Evolutionary conservation across 2,888 invertebrate genomes (phyloP).

Genomic region (Oscheius sp.): DNA sequence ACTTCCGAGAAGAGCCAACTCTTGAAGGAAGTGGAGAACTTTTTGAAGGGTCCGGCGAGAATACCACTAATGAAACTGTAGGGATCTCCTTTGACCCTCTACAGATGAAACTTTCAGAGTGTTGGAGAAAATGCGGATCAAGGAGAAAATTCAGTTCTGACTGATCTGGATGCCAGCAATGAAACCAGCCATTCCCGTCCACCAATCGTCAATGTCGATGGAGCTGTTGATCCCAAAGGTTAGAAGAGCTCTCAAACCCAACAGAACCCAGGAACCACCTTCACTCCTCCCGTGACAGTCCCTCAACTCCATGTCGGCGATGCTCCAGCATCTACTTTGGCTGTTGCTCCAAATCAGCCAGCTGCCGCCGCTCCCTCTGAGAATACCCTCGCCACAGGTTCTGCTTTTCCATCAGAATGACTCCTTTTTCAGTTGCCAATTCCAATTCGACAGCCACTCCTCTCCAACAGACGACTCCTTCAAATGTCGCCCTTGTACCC

Average conservation of each 20-base stretch:
- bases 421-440: no score
- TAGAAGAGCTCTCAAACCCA: background rate
- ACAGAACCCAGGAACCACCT: background rate
- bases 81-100: background rate
- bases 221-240: slow-evolving; percentile 14
- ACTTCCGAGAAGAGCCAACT: background rate
- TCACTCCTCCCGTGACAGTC: slow-evolving; percentile 12
- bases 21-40: slow-evolving; percentile 10
- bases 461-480: background rate
- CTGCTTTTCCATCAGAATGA: no score
- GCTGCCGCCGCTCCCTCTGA: no score
- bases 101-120: no score
- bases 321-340: background rate
- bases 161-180: background rate
- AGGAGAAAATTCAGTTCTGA: background rate
- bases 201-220: slow-evolving; percentile 16
- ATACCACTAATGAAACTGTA: background rate
- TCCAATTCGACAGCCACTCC: background rate
- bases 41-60: slow-evolving; percentile 12
- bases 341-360: no score
- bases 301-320: background rate
- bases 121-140: slow-evolving; percentile 14
- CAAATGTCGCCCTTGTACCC: no score
- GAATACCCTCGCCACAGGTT: no score
- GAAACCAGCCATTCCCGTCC: background rate